phyloP scores from a whole-genome alignment of 2,113 vertebrate species.

The Pelobates fuscus region DNA sequence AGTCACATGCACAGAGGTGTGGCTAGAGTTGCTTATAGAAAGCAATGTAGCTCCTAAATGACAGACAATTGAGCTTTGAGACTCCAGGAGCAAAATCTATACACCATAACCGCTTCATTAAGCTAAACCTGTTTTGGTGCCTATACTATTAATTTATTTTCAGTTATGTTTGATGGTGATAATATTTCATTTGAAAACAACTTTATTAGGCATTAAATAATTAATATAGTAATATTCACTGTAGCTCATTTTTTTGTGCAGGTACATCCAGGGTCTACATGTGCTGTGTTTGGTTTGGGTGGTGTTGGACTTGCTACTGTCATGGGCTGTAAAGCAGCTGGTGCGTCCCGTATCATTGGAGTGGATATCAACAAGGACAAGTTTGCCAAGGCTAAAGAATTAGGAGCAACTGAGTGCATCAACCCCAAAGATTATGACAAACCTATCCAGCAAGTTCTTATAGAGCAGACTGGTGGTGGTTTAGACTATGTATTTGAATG shows the following conservation, averaged over 20 bases:
- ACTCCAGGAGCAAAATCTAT: too few relatives aligned
- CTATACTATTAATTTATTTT: too few relatives aligned
- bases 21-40: too few relatives aligned
- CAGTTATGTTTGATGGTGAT: too few relatives aligned
- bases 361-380: constrained; percentile 49
- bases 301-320: constrained; percentile 48
- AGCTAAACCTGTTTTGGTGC: too few relatives aligned
- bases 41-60: too few relatives aligned
- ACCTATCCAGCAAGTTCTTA: constrained; percentile 65
- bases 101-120: too few relatives aligned
- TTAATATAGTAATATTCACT: neutral
- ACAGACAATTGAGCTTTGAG: too few relatives aligned
- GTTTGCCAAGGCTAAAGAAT: constrained; percentile 42
- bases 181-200: too few relatives aligned
- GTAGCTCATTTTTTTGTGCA: neutral
- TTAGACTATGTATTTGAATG: constrained; percentile 71
- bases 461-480: constrained; percentile 63
- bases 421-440: constrained; percentile 58
- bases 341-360: constrained; percentile 50
- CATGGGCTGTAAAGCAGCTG: constrained; percentile 52
- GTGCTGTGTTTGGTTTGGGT: constrained; percentile 53
- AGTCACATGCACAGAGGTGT: too few relatives aligned
- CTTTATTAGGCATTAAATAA: too few relatives aligned
- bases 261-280: constrained; percentile 51
- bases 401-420: constrained; percentile 55